phyloP scores from a whole-genome alignment of 2,888 invertebrate genomes.

The Nemoura dubitans region DNA sequence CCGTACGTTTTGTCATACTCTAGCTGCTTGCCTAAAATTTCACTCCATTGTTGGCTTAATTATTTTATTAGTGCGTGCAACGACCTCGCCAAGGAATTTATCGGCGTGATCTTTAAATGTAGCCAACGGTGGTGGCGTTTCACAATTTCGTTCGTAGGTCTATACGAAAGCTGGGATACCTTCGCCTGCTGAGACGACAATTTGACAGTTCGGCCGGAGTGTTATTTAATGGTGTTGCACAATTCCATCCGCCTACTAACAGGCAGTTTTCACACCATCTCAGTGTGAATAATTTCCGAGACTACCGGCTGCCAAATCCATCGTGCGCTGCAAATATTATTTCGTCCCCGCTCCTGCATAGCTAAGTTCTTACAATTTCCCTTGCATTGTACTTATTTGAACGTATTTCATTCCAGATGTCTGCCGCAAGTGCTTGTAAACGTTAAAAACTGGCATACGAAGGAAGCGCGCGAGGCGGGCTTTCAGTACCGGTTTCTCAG shows the following conservation, averaged over 20 bases:
- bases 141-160: background rate
- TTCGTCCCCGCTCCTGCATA: background rate
- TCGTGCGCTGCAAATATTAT: background rate
- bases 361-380: background rate
- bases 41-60: slow-evolving; percentile 16
- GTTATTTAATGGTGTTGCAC: background rate
- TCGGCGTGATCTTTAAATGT: background rate
- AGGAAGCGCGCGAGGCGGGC: slow-evolving; percentile 48
- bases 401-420: slow-evolving; percentile 35
- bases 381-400: slow-evolving; percentile 5
- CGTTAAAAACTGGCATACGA: slow-evolving; percentile 42
- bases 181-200: background rate
- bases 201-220: background rate
- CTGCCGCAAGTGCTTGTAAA: slow-evolving; percentile 18
- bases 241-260: background rate
- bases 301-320: background rate
- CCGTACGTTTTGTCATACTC: slow-evolving; percentile 34
- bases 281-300: no score
- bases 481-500: slow-evolving; percentile 45
- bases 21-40: background rate
- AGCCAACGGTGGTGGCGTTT: background rate
- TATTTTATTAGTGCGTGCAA: slow-evolving; percentile 35
- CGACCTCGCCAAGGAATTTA: background rate
- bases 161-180: background rate
- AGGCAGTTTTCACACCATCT: background rate